Evolutionary conservation across 2,113 vertebrate genomes (phyloP).

Genomic region (Carassius auratus): DNA sequence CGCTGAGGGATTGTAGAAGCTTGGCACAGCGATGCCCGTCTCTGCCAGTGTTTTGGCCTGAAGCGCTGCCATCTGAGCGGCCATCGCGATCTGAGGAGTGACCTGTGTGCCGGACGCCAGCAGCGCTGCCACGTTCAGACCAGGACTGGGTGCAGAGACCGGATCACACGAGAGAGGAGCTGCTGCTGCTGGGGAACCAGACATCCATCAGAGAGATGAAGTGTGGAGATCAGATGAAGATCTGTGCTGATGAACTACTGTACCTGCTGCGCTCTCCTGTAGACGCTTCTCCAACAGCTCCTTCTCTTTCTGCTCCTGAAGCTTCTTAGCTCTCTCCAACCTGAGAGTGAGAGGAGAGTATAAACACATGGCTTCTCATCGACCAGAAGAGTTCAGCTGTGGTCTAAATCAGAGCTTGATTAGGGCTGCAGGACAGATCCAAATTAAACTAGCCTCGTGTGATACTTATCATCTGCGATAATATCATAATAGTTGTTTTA

Average conservation of each 20-base stretch:
- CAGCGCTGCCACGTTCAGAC: conserved; percentile 93
- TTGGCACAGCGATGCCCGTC: conserved; percentile 96
- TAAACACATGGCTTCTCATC: too few relatives aligned
- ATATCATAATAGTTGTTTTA: too few relatives aligned
- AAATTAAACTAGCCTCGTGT: too few relatives aligned
- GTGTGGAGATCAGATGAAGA: too few relatives aligned
- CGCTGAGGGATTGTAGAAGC: conserved; percentile 96
- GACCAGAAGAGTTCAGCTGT: too few relatives aligned
- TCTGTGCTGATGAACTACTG: neutral
- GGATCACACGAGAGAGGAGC: conserved; percentile 63
- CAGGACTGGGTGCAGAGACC: conserved; percentile 73
- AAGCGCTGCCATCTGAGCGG: conserved; percentile 96
- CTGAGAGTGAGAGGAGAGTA: conserved; percentile 65
- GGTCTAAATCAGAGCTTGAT: too few relatives aligned
- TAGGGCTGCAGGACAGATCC: too few relatives aligned
- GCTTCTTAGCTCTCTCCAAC: conserved; percentile 95
- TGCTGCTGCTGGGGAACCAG: conserved; percentile 48
- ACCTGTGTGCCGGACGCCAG: conserved; percentile 96
- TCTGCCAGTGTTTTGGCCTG: conserved; percentile 96
- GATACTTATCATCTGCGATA: too few relatives aligned
- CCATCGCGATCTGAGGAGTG: conserved; percentile 98
- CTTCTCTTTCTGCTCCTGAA: conserved; percentile 97
- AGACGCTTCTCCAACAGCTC: conserved; percentile 95
- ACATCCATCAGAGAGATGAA: neutral
- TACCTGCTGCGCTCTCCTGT: conserved; percentile 90